These are phyloP conservation scores for Thalpophila matura DNA, from an alignment of 2,888 invertebrate species.

Conservation along the genomic window DNA sequence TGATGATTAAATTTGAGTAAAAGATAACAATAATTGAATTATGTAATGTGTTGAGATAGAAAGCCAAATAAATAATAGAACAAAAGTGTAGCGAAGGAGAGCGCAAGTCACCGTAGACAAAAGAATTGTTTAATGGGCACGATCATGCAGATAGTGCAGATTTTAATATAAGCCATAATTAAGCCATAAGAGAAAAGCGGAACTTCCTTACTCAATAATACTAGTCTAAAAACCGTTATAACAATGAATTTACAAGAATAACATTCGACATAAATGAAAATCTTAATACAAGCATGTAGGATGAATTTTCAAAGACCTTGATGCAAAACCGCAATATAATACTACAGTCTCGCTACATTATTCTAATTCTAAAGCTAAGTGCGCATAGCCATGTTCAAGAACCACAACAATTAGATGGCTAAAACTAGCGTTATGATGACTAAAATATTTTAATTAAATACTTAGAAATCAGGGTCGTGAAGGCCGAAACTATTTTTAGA, in stretches of 20 bases:
- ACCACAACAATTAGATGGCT: conserved; percentile 19
- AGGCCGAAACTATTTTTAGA: not conserved
- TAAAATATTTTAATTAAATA: conserved; percentile 16
- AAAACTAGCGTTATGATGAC: conserved; percentile 10
- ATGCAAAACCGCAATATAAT: conserved; percentile 39
- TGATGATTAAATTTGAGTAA: conserved; percentile 12
- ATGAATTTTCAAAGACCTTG: conserved; percentile 34
- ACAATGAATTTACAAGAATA: not conserved
- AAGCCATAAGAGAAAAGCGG: conserved; percentile 57
- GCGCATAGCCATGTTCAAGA: conserved; percentile 30
- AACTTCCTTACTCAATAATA: not conserved
- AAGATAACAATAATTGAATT: conserved; percentile 54
- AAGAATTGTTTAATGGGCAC: conserved; percentile 74
- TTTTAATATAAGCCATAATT: conserved; percentile 40
- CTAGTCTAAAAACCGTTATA: not conserved
- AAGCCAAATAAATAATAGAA: conserved; percentile 64
- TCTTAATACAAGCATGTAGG: conserved; percentile 21
- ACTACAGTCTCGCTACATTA: conserved; percentile 18
- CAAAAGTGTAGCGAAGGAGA: conserved; percentile 65
- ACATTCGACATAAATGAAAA: not conserved
- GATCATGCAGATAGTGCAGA: conserved; percentile 68
- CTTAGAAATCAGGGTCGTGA: not conserved
- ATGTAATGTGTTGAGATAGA: conserved; percentile 58
- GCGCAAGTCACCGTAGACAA: conserved; percentile 80
- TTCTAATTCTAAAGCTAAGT: conserved; percentile 31